Percentiles rank a stretch among this genome's conserved stretches.
Evolutionary conservation across 2,113 vertebrate species (phyloP).

Genomic region (Serilophus lunatus): DNA sequence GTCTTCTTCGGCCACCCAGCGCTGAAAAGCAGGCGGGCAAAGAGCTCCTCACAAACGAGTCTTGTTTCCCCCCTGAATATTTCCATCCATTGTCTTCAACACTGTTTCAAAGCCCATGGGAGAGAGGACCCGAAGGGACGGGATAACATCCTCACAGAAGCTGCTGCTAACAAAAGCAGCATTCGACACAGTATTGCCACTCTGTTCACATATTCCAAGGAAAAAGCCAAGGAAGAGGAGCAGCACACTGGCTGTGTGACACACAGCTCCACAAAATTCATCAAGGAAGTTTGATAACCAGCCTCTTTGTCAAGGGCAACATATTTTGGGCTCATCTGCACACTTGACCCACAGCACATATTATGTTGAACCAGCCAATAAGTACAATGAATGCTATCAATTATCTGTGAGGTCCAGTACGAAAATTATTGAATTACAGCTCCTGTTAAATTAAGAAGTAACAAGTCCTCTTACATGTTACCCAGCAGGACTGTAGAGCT

Average conservation of each 20-base stretch:
- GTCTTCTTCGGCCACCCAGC: conserved; percentile 10
- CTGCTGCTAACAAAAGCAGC: conserved; percentile 31
- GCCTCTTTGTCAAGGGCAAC: background rate
- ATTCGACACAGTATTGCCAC: background rate
- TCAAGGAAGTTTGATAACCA: background rate
- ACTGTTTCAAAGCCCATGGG: conserved; percentile 12
- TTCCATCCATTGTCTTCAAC: conserved; percentile 38
- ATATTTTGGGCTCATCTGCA: background rate
- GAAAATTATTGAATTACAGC: background rate
- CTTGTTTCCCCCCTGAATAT: conserved; percentile 42
- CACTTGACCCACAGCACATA: background rate
- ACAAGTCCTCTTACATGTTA: rapidly evolving
- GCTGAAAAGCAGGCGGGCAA: background rate
- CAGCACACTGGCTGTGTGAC: background rate
- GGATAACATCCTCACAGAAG: background rate
- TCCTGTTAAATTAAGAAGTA: background rate
- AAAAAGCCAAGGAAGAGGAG: background rate
- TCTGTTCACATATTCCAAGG: conserved; percentile 44
- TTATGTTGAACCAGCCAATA: background rate
- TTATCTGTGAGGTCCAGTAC: background rate
- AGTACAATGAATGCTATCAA: background rate
- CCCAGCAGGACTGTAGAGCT: background rate
- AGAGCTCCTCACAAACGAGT: conserved; percentile 15
- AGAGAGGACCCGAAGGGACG: conserved; percentile 8
- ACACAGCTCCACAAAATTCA: background rate